Conservation (phyloP, 1,140 invertebrate species). For the Orchesella cincta region DNA sequence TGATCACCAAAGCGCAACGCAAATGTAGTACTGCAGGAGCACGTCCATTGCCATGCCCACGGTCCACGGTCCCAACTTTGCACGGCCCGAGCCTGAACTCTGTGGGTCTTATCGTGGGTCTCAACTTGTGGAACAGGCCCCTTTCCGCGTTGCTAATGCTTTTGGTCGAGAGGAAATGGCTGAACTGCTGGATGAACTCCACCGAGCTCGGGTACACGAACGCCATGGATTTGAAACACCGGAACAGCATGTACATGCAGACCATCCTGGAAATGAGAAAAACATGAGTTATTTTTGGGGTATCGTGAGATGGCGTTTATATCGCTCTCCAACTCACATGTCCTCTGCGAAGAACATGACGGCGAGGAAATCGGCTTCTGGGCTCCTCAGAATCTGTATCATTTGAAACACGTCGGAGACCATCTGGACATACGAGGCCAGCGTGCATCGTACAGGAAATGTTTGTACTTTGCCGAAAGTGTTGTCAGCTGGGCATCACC, state of each 20-base stretch:
- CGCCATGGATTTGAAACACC: constrained; percentile 38
- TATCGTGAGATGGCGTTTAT: background rate
- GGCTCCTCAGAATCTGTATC: constrained; percentile 33
- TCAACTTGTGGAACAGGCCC: background rate
- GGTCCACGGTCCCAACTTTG: background rate
- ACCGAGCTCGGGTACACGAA: background rate
- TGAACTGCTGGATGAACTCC: background rate
- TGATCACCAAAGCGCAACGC: constrained; percentile 37
- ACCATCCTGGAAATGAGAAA: constrained; percentile 18
- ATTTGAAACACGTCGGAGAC: constrained; percentile 37
- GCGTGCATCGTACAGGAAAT: constrained; percentile 36
- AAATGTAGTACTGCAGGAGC: constrained; percentile 36
- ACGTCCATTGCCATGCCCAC: constrained; percentile 30
- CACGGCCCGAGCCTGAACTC: constrained; percentile 21
- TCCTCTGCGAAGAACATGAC: constrained; percentile 37
- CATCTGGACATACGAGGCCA: constrained; percentile 32
- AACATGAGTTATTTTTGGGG: background rate
- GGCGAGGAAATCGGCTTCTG: constrained; percentile 17
- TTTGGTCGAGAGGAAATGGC: background rate
- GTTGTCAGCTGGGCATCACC: too few relatives aligned
- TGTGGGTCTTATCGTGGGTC: background rate
- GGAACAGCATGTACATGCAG: constrained; percentile 41
- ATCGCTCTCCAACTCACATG: constrained; percentile 4
- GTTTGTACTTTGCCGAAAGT: too few relatives aligned
- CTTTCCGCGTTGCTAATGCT: background rate